Evolutionary conservation across 2,797 vertebrate genomes (phyloP).

Genomic region (Salarias fasciatus): DNA sequence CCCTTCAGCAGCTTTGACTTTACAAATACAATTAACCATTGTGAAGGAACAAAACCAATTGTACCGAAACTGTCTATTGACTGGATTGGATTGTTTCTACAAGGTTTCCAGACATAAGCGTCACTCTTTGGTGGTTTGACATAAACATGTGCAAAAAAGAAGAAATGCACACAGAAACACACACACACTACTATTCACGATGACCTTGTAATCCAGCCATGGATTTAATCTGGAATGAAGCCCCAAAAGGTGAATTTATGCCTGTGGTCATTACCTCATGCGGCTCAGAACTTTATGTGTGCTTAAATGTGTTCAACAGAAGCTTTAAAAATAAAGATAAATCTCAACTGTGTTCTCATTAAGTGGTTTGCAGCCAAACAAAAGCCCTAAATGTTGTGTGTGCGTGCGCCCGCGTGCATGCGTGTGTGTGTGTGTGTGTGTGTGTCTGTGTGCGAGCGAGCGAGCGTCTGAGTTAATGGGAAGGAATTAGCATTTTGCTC

Average conservation of each 20-base stretch:
- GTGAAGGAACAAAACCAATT: neutral
- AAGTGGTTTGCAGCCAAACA: slow-evolving; percentile 33
- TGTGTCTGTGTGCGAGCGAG: neutral
- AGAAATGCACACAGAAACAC: too few species aligned
- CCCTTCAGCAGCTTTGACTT: too few species aligned
- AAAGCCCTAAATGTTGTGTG: slow-evolving; percentile 28
- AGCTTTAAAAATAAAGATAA: slow-evolving; percentile 18
- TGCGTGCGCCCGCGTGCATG: slow-evolving; percentile 12
- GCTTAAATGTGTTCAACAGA: slow-evolving; percentile 8
- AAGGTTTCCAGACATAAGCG: too few species aligned
- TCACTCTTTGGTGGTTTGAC: neutral
- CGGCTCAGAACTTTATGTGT: slow-evolving; percentile 1
- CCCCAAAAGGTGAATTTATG: slow-evolving; percentile 7
- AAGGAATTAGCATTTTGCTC: slow-evolving; percentile 60
- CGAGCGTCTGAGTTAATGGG: slow-evolving; percentile 24
- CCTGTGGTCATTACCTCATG: slow-evolving; percentile 14
- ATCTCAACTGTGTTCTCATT: slow-evolving; percentile 34
- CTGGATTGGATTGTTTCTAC: too few species aligned
- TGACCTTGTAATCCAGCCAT: neutral
- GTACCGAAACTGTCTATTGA: too few species aligned
- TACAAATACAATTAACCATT: too few species aligned
- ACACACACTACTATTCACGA: neutral
- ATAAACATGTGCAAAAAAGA: neutral
- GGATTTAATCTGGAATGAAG: slow-evolving; percentile 7
- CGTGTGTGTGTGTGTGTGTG: too few species aligned